Evolutionary conservation across 2,797 vertebrate species (phyloP), one percentile per base, ranked within the genome.

Genomic region (Adelosebastes latens): DNA sequence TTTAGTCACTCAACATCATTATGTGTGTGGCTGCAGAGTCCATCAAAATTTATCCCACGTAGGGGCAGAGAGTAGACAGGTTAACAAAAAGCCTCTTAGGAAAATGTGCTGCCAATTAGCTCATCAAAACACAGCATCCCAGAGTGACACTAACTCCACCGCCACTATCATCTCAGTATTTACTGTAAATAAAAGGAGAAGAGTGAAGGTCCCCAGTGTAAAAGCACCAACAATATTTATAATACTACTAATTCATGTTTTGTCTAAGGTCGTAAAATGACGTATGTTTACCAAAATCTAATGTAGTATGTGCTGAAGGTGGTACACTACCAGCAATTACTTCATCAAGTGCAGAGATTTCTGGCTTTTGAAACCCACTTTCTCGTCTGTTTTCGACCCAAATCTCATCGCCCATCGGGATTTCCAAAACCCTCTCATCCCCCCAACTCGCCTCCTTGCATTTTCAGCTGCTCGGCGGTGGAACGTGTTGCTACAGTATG

Each of bases 41-140:
- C 32, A 86, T 87, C 62, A 81, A 63, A 76, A 84, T 64, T 7
- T 65, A 25, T 62, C 73, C 53, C 20, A 12, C 59, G 29, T 77
- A 12, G 67, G 22, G 66, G 59, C 4, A 3, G 49, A 22, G 76
- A 67, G 75, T 6, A 49, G 74, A 86, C 66, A 59, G 76, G 82
- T 85, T 92, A 89, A 87, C 76, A 84, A 88, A 89, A 91, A 88
- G 81, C 80, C 82, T 90, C 91, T 93, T 73, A 92, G 72, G 66
- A 84, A 62, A 85, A 89, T 76, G 65, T 39, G 83, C 55, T 42
- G 64, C 80, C 87, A 84, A 90, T 91, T 80, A 87, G 76, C 77
- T 90, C 79, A 80, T 91, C 72, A 87, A 76, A 90, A 86, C 62
- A 73, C 3, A 69, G 72, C 42, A 55, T 81, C 77, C 72, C 76